Base-by-base conservation (phyloP, 2,888 invertebrate genomes). In the Keiferia lycopersicella region DNA sequence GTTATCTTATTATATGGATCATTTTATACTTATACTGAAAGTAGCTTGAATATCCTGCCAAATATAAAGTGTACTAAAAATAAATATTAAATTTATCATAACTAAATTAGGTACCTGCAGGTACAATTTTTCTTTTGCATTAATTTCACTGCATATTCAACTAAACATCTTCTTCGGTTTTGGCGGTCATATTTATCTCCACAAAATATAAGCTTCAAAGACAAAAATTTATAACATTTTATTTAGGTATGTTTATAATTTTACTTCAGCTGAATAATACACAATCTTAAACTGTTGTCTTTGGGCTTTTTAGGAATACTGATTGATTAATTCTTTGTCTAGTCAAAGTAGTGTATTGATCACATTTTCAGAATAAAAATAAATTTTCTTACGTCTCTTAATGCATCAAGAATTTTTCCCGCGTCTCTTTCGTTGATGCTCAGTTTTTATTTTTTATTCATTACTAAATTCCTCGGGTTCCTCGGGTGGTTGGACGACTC, bases 291-390 rank as follows among this genome's bases (percentile, higher is more conserved):
- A 14, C 3, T 41, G 41, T 14, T 45, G 45, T 45, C 45, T 45
- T 45, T 45, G 45, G 6, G 14, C 41, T n/a, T n/a, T 18, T 18
- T 0, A 50, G 18, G 8, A 12, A 10, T 26, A 12, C 12, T 16
- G 26, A 16, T 56, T 34, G 41, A 26, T 34, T 56, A 10, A 16
- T 30, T 56, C 34, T 51, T 76, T 72, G 73, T 83, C 84, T 84
- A 84, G 84, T 84, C 84, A 83, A 74, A 68, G 69, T 50, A 71
- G 65, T 67, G 68, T 71, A 70, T 68, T 73, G 75, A 69, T 71
- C 74, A 74, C 65, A 70, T 66, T 70, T 50, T 61, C 16, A 41
- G 6, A 56, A 20, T 0, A 12, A 53, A 12, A 22, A 22, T 2
- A 50, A 50, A 50, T 50, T 41, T 41, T 14, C 14, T 41, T 14